Conservation (phyloP, 1,140 invertebrate species). For the Zaprionus ornatus region DNA sequence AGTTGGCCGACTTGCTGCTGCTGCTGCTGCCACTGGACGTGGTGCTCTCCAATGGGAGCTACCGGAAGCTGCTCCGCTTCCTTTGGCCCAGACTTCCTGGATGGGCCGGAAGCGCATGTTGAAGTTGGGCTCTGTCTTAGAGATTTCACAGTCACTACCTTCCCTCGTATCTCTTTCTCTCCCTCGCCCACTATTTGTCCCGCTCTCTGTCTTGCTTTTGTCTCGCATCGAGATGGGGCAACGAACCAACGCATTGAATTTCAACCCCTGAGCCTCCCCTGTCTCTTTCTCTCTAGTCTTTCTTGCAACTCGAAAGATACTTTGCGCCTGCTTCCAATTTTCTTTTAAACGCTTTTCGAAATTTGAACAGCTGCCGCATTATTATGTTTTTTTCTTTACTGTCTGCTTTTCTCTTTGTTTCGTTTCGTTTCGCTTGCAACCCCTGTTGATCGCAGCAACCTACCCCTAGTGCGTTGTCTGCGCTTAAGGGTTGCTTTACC, state of each 20-base stretch:
- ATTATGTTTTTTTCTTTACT: slow-evolving; percentile 9
- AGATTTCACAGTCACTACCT: slow-evolving; percentile 24
- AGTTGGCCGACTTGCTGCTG: slow-evolving; percentile 15
- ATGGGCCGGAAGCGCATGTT: slow-evolving; percentile 66
- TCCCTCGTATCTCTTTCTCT: not conserved
- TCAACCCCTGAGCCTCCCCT: slow-evolving; percentile 56
- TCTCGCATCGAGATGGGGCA: slow-evolving; percentile 12
- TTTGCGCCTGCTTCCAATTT: slow-evolving; percentile 40
- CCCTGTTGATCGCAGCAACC: slow-evolving; percentile 39
- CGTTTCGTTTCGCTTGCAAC: slow-evolving; percentile 22
- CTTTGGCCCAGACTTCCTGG: slow-evolving; percentile 54
- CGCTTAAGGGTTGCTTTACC: slow-evolving; percentile 68
- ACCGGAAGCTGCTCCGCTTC: slow-evolving; percentile 67
- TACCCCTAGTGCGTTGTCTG: slow-evolving; percentile 3
- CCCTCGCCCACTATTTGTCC: not conserved
- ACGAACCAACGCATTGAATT: slow-evolving; percentile 61
- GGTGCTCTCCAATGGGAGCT: slow-evolving; percentile 54
- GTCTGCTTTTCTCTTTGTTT: slow-evolving; percentile 2
- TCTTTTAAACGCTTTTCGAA: slow-evolving; percentile 52
- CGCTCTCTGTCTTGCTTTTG: not conserved
- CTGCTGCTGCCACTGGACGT: not conserved
- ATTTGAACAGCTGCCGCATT: slow-evolving; percentile 74
- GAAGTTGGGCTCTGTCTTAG: slow-evolving; percentile 7
- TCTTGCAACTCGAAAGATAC: slow-evolving; percentile 45
- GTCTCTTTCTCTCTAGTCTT: not conserved